Evolutionary conservation across 2,797 vertebrate species (phyloP).

Genomic region (Lagothrix lagotricha): DNA sequence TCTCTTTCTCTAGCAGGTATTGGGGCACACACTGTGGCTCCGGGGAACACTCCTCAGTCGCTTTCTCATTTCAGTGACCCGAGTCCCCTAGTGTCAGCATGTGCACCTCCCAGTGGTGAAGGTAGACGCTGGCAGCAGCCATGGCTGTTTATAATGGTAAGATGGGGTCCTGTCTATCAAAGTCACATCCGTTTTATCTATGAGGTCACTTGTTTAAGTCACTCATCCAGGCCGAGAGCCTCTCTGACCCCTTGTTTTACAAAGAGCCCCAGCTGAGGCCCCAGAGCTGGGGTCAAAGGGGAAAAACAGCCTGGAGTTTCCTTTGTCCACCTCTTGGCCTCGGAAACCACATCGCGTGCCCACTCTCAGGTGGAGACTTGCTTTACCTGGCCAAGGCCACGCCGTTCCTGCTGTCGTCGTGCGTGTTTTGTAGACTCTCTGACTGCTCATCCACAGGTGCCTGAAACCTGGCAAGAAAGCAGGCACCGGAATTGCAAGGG

Average conservation of each 20-base stretch:
- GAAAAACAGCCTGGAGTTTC: rapidly evolving
- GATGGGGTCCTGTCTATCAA: rapidly evolving
- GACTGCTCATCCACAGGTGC: slow-evolving; percentile 85
- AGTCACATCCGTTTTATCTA: background rate
- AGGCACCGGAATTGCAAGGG: rapidly evolving
- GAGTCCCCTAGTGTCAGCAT: rapidly evolving
- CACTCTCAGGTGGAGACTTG: background rate
- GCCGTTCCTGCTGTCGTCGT: slow-evolving; percentile 70
- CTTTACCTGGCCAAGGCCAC: slow-evolving; percentile 85
- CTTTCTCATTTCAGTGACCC: background rate
- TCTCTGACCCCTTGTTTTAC: background rate
- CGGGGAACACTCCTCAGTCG: background rate
- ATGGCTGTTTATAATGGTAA: rapidly evolving
- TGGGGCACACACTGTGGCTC: background rate
- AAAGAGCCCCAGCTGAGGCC: background rate
- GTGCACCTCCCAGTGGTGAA: rapidly evolving
- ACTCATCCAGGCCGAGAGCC: no score
- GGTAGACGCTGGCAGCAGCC: rapidly evolving
- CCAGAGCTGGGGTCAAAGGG: background rate
- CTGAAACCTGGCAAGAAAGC: slow-evolving; percentile 85
- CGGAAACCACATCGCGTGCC: background rate
- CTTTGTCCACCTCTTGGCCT: background rate
- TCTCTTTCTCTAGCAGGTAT: background rate
- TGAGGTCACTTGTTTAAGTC: background rate
- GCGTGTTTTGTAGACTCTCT: slow-evolving; percentile 85